phyloP scores from a whole-genome alignment of 2,113 vertebrate genomes.

The Catharus minimus region DNA sequence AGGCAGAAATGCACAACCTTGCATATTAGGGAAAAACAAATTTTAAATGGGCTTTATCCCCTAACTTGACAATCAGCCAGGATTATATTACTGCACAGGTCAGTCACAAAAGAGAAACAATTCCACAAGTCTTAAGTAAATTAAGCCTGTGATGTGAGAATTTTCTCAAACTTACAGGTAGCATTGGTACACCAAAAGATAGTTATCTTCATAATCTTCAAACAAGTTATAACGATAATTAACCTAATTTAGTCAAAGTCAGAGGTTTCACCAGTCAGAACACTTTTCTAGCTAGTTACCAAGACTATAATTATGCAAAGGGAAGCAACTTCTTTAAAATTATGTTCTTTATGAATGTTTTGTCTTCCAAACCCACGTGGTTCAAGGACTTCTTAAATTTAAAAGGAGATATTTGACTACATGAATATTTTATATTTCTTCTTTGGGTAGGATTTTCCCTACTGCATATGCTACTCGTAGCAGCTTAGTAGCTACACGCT shows the following conservation, averaged over 20 bases:
- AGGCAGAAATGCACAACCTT: not conserved
- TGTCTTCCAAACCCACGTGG: constrained; percentile 19
- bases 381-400: not conserved
- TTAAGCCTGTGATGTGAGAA: constrained; percentile 11
- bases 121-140: not conserved
- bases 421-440: not conserved
- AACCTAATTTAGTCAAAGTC: constrained; percentile 21
- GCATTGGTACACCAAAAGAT: not conserved
- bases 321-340: constrained; percentile 20
- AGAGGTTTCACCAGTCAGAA: constrained; percentile 13
- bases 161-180: constrained; percentile 3
- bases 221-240: not conserved
- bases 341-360: constrained; percentile 5
- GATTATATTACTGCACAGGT: not conserved
- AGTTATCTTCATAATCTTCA: constrained; percentile 30
- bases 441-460: not conserved
- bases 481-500: not conserved
- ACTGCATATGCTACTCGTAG: not conserved
- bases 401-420: constrained; percentile 22
- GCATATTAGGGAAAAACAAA: not conserved
- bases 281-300: not conserved
- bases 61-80: not conserved
- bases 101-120: not conserved
- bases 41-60: not conserved
- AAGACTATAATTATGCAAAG: not conserved